phyloP scores from a whole-genome alignment of 2,797 vertebrate genomes.

The Melanotaenia maccullochi region DNA sequence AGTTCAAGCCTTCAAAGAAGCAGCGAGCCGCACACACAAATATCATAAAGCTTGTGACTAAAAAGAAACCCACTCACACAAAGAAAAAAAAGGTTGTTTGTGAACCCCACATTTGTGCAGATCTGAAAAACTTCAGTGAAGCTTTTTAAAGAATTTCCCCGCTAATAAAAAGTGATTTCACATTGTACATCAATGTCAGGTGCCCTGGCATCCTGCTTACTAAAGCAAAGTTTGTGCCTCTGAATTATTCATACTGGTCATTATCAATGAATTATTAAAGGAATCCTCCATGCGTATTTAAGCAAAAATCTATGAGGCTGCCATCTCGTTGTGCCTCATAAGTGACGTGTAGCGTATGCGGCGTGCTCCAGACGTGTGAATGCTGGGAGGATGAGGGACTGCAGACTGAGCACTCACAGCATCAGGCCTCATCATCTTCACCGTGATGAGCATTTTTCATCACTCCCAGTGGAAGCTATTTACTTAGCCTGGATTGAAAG shows the following conservation, averaged over 20 bases:
- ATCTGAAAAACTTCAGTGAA: slow-evolving; percentile 58
- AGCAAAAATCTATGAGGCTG: slow-evolving; percentile 85
- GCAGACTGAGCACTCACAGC: slow-evolving; percentile 61
- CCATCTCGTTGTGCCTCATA: slow-evolving; percentile 80
- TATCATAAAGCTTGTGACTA: neutral
- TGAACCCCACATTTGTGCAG: slow-evolving; percentile 36
- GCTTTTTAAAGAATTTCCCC: slow-evolving; percentile 71
- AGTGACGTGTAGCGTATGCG: slow-evolving; percentile 72
- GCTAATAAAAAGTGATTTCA: slow-evolving; percentile 83
- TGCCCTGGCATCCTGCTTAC: slow-evolving; percentile 83
- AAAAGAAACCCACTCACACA: slow-evolving; percentile 22
- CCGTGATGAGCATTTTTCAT: slow-evolving; percentile 72
- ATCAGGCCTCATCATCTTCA: slow-evolving; percentile 69
- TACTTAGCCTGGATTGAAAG: slow-evolving; percentile 55
- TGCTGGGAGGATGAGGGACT: slow-evolving; percentile 58
- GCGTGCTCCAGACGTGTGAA: slow-evolving; percentile 72
- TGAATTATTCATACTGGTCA: slow-evolving; percentile 87
- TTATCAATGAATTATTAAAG: slow-evolving; percentile 89
- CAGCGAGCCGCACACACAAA: slow-evolving; percentile 16
- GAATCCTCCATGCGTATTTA: slow-evolving; percentile 83
- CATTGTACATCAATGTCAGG: slow-evolving; percentile 83
- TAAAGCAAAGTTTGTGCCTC: slow-evolving; percentile 82
- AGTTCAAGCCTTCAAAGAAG: slow-evolving; percentile 34
- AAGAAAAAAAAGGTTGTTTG: slow-evolving; percentile 49
- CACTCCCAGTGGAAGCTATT: slow-evolving; percentile 65